Evolutionary conservation across 2,888 invertebrate species (phyloP), one percentile per base, ranked within the genome.

Genomic region (Epinotia ramella): DNA sequence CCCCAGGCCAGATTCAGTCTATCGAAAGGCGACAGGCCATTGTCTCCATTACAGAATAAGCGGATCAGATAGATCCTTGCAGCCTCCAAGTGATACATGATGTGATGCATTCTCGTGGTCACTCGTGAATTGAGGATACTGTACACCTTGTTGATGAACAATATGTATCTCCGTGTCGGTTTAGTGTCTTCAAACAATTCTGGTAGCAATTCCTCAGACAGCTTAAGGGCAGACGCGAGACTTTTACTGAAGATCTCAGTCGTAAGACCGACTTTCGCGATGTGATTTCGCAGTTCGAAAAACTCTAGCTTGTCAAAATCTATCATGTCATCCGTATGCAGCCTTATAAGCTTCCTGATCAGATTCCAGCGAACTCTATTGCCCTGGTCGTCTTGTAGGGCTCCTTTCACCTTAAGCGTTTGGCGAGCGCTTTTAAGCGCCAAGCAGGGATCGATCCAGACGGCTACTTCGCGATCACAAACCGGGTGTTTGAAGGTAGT

Each of bases 401-500:
- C 28, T 13, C 40, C 20, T 56, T 68, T 73, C 18, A 40, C 24
- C 63, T 67, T 68, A 13, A 73, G 44, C 4, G 68, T 73, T 11
- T 68, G 60, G 0, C 67, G 62, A 16, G 62, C 56, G 62, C 73
- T 73, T 18, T 62, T 62, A 7, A 73, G 53, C 20, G 73, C 67
- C 46, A 70, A 40, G 20, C 75, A 69, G 2, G 70, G 75, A 9
- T 70, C 75, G 3, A 75, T 64, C 70, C 70, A 75, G 2, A 70
- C 33, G 12, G 70, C 69, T n/a, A 75, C 59, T 0, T 75, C 59
- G 9, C 57, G 33, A 4, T 63, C 63, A 44, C 68, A 63, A 4
- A 20, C 62, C 12, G 73, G 73, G 13, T 73, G 67, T 33, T 68
- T 73, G n/a, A 73, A 73, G 0, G 68, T 68, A n/a, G 73, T 73